Conservation (phyloP, 2,888 invertebrate genomes). For the Bombyx huttoni region DNA sequence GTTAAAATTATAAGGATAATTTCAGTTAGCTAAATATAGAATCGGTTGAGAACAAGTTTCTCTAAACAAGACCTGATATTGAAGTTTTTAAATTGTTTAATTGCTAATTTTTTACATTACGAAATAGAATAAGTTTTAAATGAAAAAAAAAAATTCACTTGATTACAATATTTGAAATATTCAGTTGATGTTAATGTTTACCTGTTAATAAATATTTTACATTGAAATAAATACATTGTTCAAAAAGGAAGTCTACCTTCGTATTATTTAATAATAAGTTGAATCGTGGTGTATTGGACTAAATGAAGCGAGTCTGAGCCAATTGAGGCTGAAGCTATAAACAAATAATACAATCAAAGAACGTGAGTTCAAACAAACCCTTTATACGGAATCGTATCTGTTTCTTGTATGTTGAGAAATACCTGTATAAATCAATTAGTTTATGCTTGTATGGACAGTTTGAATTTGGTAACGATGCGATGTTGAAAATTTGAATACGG, state of each 20-base stretch:
- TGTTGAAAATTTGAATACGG: slow-evolving; percentile 26
- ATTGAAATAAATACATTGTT: background rate
- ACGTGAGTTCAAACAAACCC: background rate
- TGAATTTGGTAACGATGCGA: slow-evolving; percentile 1
- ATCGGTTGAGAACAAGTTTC: background rate
- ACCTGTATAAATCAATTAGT: slow-evolving; percentile 4
- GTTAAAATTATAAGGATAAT: slow-evolving; percentile 13
- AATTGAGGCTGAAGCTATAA: background rate
- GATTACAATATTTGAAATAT: too few relatives aligned
- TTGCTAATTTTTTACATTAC: too few relatives aligned
- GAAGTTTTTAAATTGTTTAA: background rate
- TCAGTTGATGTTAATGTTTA: too few relatives aligned
- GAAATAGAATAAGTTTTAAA: too few relatives aligned
- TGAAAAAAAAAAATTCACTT: too few relatives aligned
- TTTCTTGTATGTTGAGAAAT: slow-evolving; percentile 1
- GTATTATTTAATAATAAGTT: background rate
- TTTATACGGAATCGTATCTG: background rate
- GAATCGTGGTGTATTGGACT: background rate
- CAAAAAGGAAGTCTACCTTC: background rate
- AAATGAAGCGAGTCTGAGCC: background rate
- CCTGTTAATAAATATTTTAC: background rate
- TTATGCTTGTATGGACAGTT: background rate
- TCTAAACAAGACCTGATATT: background rate
- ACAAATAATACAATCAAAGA: background rate
- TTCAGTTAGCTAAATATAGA: background rate